Base-by-base conservation (phyloP, 2,113 vertebrate species). In the Strix uralensis region DNA sequence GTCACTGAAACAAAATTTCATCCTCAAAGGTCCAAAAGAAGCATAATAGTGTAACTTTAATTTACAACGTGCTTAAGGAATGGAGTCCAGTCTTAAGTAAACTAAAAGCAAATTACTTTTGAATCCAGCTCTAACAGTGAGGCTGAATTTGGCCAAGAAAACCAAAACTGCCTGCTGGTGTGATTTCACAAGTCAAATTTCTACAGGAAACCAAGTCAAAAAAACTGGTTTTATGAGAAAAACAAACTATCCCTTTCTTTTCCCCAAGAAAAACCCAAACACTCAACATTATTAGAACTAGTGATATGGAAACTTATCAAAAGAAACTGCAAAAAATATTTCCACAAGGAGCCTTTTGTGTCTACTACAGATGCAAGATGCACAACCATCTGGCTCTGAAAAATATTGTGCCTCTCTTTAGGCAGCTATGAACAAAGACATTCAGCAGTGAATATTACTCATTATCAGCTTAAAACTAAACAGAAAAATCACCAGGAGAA, bases 321-420 rank as follows among this genome's bases (percentile, higher is more conserved):
- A 95, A 71, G 38, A 59, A 75, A 79, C 30, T 34, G 44, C 25
- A 49, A 77, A 82, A 92, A 69, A 52, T 57, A 38, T 85, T 96
- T 94, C 67, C 4, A 25, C n/a, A 80, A 79, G 59, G 69, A 94
- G 57, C 11, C 49, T 88, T 95, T 94, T 27, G 5, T 88, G 22
- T 81, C 61, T 96, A 30, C 36, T 84, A 65, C 81, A 73, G 70
- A 91, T 81, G 65, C 34, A 95, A 93, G 79, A 88, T 67, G 12
- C 71, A 55, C 62, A 74, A 66, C 59, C 94, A 97, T 95, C 92
- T 97, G 93, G 49, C 61, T 97, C 90, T 92, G 59, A 89, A 91
- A 89, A 96, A 82, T 80, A 92, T 92, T 81, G 52, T 81, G 22
- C 49, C 69, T 92, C 65, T 97, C 82, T 46, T 62, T 7, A 92